These are phyloP conservation scores for Chelonus formosanus DNA, from an alignment of 2,888 invertebrate genomes.

Conservation along the genomic window DNA sequence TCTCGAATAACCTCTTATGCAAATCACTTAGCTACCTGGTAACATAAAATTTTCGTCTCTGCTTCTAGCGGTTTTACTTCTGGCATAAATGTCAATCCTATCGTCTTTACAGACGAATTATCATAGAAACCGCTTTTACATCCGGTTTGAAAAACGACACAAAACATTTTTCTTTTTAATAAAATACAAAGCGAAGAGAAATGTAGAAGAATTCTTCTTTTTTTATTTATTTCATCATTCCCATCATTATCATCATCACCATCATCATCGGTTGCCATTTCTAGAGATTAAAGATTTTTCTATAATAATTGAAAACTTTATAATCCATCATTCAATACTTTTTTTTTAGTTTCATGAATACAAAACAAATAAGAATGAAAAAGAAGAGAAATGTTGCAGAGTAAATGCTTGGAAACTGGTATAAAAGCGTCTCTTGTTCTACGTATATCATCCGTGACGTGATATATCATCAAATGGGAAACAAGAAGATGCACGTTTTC, in stretches of 20 bases:
- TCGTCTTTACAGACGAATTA: conserved; percentile 5
- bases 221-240: too few relatives aligned
- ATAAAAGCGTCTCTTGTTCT: conserved; percentile 30
- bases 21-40: conserved; percentile 12
- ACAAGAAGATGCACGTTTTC: conserved; percentile 24
- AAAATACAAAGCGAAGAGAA: too few relatives aligned
- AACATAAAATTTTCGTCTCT: neutral
- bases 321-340: too few relatives aligned
- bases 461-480: conserved; percentile 26
- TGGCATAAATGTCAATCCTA: neutral
- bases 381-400: conserved; percentile 15
- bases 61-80: too few relatives aligned
- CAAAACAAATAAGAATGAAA: conserved; percentile 1
- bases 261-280: too few relatives aligned
- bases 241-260: too few relatives aligned
- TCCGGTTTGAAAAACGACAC: conserved; percentile 17
- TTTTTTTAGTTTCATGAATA: neutral
- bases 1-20: conserved; percentile 7
- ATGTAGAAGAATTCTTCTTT: too few relatives aligned
- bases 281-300: too few relatives aligned
- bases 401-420: conserved; percentile 23
- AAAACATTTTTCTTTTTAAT: neutral
- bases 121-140: conserved; percentile 13
- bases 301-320: too few relatives aligned
- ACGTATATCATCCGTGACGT: conserved; percentile 30